A percentile compares a stretch with the other conserved stretches of the same genome.
These are phyloP conservation scores for Syritta pipiens DNA, from an alignment of 2,888 invertebrate species.

Conservation along the genomic window DNA sequence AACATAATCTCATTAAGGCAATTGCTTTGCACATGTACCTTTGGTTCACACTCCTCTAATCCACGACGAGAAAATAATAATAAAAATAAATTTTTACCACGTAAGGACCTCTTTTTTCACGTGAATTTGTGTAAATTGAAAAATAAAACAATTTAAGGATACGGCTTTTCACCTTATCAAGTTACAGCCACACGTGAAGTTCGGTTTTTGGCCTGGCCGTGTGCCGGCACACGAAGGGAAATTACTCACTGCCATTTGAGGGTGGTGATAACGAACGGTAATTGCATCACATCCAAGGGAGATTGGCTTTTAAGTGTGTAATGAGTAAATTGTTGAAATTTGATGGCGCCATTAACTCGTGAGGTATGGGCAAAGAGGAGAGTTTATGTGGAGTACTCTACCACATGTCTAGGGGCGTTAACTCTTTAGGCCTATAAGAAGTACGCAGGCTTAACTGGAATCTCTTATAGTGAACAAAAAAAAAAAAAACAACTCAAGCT, in stretches of 20 bases:
- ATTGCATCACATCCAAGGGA: slow-evolving; percentile 35
- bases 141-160: slow-evolving; percentile 23
- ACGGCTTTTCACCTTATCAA: neutral
- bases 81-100: slow-evolving; percentile 6
- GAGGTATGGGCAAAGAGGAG: too few relatives aligned
- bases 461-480: too few relatives aligned
- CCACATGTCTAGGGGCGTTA: too few relatives aligned
- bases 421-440: too few relatives aligned
- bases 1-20: too few relatives aligned
- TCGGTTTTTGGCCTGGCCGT: neutral
- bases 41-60: too few relatives aligned
- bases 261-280: slow-evolving; percentile 43
- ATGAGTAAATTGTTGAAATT: slow-evolving; percentile 27
- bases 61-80: too few relatives aligned
- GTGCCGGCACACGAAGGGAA: neutral
- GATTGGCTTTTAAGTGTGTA: slow-evolving; percentile 24
- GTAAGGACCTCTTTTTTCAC: neutral
- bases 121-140: slow-evolving; percentile 32
- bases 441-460: too few relatives aligned
- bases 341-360: too few relatives aligned
- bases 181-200: neutral
- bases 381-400: too few relatives aligned
- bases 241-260: neutral
- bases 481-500: too few relatives aligned
- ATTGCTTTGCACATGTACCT: too few relatives aligned